Conservation (phyloP, 1,140 invertebrate genomes). For the Atta colombica region DNA sequence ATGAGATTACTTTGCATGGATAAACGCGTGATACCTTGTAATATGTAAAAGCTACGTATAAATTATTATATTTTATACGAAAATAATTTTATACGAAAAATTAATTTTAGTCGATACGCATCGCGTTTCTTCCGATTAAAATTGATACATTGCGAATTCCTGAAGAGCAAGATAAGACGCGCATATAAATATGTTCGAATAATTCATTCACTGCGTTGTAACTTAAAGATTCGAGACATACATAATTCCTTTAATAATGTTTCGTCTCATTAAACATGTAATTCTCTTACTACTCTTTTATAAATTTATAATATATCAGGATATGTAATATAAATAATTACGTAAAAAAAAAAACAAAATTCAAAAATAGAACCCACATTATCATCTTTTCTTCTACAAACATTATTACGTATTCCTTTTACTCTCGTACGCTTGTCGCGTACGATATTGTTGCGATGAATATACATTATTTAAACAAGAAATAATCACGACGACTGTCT, state of each 20-base stretch:
- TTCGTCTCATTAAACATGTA: not conserved
- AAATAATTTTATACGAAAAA: slow-evolving; percentile 9
- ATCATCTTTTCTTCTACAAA: not conserved
- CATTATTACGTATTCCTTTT: not conserved
- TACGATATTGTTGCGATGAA: not conserved
- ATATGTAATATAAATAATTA: too few relatives aligned
- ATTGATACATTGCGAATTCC: not conserved
- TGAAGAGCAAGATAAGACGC: not conserved
- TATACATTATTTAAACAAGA: not conserved
- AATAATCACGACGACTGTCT: slow-evolving; percentile 11
- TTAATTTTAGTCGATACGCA: not conserved
- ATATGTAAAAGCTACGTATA: slow-evolving; percentile 5
- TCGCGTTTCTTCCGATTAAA: not conserved
- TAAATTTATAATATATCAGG: too few relatives aligned
- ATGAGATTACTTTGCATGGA: slow-evolving; percentile 28
- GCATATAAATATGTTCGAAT: not conserved
- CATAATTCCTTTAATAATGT: not conserved
- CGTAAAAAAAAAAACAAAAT: too few relatives aligned
- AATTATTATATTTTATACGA: not conserved
- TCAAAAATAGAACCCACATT: too few relatives aligned
- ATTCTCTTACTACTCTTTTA: not conserved
- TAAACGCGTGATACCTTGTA: not conserved
- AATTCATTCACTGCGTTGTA: not conserved
- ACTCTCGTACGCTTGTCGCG: not conserved
- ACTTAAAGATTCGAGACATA: not conserved